These are phyloP conservation scores for Carabus problematicus DNA, from an alignment of 2,888 invertebrate species.

Conservation along the genomic window DNA sequence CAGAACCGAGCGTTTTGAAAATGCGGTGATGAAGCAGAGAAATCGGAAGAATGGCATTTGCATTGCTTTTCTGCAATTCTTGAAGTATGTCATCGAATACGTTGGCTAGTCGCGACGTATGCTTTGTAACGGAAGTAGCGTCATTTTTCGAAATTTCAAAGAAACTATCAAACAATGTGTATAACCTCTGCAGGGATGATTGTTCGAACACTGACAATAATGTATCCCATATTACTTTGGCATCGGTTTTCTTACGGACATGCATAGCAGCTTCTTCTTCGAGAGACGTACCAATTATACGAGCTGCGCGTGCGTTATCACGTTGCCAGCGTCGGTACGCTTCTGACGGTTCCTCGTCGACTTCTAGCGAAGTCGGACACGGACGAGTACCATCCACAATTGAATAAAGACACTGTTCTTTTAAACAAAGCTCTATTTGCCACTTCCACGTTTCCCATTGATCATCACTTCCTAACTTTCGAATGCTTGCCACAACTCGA, in stretches of 20 bases:
- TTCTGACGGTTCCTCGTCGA: constrained; percentile 44
- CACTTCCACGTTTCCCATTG: constrained; percentile 48
- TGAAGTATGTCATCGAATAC: constrained; percentile 45
- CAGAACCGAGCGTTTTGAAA: too few relatives aligned
- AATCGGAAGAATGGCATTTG: constrained; percentile 42
- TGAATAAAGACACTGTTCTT: constrained; percentile 46
- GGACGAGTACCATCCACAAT: constrained; percentile 45
- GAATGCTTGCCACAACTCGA: constrained; percentile 37
- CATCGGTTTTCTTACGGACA: constrained; percentile 45
- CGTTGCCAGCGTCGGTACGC: constrained; percentile 45
- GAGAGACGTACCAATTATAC: constrained; percentile 46
- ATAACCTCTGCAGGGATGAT: constrained; percentile 46
- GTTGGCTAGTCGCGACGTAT: constrained; percentile 41
- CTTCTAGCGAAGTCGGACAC: constrained; percentile 44
- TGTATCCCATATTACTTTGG: constrained; percentile 42
- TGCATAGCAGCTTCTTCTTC: constrained; percentile 45
- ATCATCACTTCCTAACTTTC: constrained; percentile 44
- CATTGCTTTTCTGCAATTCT: constrained; percentile 44
- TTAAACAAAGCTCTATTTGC: constrained; percentile 47
- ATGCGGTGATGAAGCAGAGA: constrained; percentile 45
- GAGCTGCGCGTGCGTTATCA: constrained; percentile 45
- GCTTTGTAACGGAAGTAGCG: constrained; percentile 43
- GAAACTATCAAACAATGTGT: constrained; percentile 45
- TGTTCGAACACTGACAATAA: constrained; percentile 45
- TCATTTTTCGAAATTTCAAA: constrained; percentile 44